Conservation (phyloP, 2,797 vertebrate species). For the Spinibarbus caldwelli region DNA sequence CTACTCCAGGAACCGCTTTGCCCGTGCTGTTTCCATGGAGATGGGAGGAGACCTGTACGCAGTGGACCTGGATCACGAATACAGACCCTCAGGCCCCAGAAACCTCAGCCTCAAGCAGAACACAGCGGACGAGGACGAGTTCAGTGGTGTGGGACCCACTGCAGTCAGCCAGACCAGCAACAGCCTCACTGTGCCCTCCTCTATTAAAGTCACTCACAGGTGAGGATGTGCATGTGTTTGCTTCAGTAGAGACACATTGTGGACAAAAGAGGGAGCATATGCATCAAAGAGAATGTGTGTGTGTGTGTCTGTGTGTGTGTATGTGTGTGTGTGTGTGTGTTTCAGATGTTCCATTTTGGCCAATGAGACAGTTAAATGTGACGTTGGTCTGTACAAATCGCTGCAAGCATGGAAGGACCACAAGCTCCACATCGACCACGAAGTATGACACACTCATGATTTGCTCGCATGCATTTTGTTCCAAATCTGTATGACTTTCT, state of each 20-base stretch:
- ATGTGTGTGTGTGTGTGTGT: slow-evolving; percentile 21
- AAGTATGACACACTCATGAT: slow-evolving; percentile 75
- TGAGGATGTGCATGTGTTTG: slow-evolving; percentile 63
- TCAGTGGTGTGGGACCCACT: slow-evolving; percentile 86
- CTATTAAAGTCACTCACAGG: slow-evolving; percentile 94
- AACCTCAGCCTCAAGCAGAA: slow-evolving; percentile 74
- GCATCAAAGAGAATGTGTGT: neutral
- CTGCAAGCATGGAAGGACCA: slow-evolving; percentile 98
- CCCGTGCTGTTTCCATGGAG: slow-evolving; percentile 79
- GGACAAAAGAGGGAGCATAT: neutral
- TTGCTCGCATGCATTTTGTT: neutral
- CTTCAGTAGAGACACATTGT: slow-evolving; percentile 65
- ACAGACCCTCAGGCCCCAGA: slow-evolving; percentile 67
- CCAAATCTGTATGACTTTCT: neutral
- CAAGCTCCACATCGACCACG: slow-evolving; percentile 95
- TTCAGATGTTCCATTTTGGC: slow-evolving; percentile 90
- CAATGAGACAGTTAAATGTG: slow-evolving; percentile 90
- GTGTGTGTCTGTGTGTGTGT: slow-evolving; percentile 2
- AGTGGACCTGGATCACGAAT: slow-evolving; percentile 72
- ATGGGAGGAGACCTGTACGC: slow-evolving; percentile 72
- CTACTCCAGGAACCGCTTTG: slow-evolving; percentile 84
- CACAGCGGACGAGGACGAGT: slow-evolving; percentile 75
- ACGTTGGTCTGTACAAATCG: slow-evolving; percentile 88
- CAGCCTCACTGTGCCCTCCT: slow-evolving; percentile 73
- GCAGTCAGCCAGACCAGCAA: slow-evolving; percentile 65